Percentiles rank a stretch among this genome's conserved stretches.
These are phyloP conservation scores for Dryomyza anilis DNA, from an alignment of 2,888 invertebrate species.

Conservation along the genomic window DNA sequence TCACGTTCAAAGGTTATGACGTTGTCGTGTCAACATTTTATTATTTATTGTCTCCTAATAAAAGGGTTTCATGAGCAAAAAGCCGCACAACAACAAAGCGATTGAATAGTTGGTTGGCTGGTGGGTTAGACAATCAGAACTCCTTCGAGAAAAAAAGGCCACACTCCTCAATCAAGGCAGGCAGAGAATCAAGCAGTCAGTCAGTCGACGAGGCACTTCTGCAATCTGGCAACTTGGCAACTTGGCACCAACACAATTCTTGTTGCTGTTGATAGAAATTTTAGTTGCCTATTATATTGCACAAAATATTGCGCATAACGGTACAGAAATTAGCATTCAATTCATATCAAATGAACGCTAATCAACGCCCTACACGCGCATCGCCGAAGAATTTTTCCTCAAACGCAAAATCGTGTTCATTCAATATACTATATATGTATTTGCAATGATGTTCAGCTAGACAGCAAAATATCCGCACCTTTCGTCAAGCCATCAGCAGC, in stretches of 20 bases:
- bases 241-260: not conserved
- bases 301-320: slow-evolving; percentile 40
- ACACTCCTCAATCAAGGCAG: slow-evolving; percentile 27
- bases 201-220: not conserved
- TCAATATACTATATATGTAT: no score
- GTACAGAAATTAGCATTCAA: slow-evolving; percentile 56
- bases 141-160: no score
- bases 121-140: not conserved
- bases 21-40: slow-evolving; percentile 58
- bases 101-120: not conserved
- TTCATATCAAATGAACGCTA: slow-evolving; percentile 46
- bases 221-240: not conserved
- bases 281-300: slow-evolving; percentile 2
- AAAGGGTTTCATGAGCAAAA: slow-evolving; percentile 46
- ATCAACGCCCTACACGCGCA: slow-evolving; percentile 46
- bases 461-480: no score
- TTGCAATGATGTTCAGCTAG: no score
- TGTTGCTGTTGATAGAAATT: not conserved
- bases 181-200: no score
- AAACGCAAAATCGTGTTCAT: not conserved
- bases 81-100: not conserved
- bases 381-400: not conserved
- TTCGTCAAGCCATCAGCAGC: slow-evolving; percentile 9
- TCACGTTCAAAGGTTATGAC: slow-evolving; percentile 60
- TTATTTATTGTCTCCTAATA: slow-evolving; percentile 54